phyloP scores from a whole-genome alignment of 2,888 invertebrate species.

The Eilema depressum region DNA sequence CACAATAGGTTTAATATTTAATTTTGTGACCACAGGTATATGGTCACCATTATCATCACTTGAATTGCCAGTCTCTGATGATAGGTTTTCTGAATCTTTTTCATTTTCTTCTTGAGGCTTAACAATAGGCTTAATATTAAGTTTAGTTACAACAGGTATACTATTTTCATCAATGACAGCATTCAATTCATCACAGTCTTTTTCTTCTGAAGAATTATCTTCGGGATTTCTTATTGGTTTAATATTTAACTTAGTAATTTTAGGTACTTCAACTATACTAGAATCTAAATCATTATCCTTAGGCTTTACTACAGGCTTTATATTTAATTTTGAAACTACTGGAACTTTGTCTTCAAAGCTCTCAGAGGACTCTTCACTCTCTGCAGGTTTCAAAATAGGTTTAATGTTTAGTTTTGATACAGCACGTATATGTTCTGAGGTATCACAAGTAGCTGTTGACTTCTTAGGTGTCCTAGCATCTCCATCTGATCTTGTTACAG shows the following conservation, averaged over 20 bases:
- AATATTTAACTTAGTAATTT: conserved; percentile 85
- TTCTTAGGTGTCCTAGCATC: conserved; percentile 67
- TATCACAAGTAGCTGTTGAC: conserved; percentile 60
- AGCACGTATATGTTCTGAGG: conserved; percentile 73
- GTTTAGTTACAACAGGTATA: conserved; percentile 84
- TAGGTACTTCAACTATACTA: conserved; percentile 82
- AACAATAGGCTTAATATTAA: conserved; percentile 86
- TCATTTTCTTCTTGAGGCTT: conserved; percentile 76
- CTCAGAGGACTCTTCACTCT: conserved; percentile 67
- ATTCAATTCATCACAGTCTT: conserved; percentile 81
- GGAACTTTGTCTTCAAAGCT: conserved; percentile 77
- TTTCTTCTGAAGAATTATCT: conserved; percentile 73
- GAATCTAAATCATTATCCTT: conserved; percentile 80
- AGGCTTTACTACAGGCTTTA: conserved; percentile 84
- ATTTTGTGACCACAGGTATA: conserved; percentile 83
- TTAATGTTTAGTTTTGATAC: conserved; percentile 82
- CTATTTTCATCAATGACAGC: conserved; percentile 73
- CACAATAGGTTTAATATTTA: conserved; percentile 87
- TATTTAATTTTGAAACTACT: conserved; percentile 86
- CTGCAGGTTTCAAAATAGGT: conserved; percentile 80
- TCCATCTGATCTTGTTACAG: conserved; percentile 70
- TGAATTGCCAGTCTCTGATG: conserved; percentile 81
- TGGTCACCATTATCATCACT: conserved; percentile 82
- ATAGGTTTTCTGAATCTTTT: conserved; percentile 80
- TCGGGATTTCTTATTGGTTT: conserved; percentile 85